A percentile compares a stretch with the other conserved stretches of the same genome.
Conservation (phyloP, 2,797 vertebrate genomes). For the Sebastes flavidus region DNA sequence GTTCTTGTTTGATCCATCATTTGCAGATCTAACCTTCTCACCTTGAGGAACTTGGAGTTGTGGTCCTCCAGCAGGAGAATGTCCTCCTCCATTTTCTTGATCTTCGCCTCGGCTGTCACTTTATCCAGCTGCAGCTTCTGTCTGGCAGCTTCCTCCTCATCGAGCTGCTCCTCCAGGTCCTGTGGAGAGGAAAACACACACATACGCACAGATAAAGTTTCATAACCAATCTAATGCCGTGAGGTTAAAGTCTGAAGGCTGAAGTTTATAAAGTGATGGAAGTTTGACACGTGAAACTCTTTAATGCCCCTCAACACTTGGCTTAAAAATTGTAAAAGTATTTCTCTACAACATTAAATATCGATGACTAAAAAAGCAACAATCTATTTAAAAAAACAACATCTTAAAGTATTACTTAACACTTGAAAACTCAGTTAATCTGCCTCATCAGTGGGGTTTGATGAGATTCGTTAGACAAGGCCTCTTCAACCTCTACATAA, state of each 20-base stretch:
- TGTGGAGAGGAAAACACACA: slow-evolving; percentile 46
- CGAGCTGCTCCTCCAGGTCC: slow-evolving; percentile 97
- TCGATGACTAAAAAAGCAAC: neutral
- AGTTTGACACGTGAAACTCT: neutral
- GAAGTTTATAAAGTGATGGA: neutral
- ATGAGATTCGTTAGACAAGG: neutral
- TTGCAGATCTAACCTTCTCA: slow-evolving; percentile 56
- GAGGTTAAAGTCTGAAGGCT: neutral
- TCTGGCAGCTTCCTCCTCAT: slow-evolving; percentile 95
- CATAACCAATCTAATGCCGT: neutral
- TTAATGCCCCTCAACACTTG: neutral
- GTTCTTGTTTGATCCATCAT: neutral
- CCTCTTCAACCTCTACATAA: neutral
- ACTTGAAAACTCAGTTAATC: neutral
- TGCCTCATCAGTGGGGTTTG: neutral
- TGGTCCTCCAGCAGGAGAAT: slow-evolving; percentile 95
- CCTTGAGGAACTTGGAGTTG: slow-evolving; percentile 97
- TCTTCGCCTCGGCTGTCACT: slow-evolving; percentile 96
- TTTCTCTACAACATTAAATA: neutral
- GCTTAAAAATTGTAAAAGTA: neutral
- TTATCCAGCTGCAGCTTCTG: slow-evolving; percentile 98
- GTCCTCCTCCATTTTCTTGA: slow-evolving; percentile 99
- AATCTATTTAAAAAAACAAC: neutral
- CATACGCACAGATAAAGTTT: neutral
- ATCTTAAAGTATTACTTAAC: neutral